A percentile compares a stretch with the other conserved stretches of the same genome.
phyloP scores from a whole-genome alignment of 1,140 invertebrate genomes.

The Ylistrum balloti region DNA sequence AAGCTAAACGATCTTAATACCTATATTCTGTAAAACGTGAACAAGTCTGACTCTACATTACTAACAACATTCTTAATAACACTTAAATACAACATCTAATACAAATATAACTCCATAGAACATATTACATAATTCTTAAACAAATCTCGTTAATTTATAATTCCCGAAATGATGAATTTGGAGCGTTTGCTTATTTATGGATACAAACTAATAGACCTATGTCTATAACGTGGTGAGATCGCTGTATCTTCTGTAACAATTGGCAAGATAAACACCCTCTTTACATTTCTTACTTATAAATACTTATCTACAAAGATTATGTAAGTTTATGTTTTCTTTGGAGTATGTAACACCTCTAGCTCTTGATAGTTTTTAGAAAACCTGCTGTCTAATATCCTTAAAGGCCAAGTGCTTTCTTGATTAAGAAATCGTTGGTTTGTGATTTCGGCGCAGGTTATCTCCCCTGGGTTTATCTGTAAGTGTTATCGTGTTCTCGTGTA shows the following conservation, averaged over 20 bases:
- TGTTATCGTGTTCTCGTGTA: constrained; percentile 50
- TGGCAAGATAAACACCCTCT: constrained; percentile 21
- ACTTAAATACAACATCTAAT: background rate
- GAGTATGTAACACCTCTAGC: background rate
- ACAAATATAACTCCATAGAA: background rate
- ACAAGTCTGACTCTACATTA: background rate
- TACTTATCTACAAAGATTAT: background rate
- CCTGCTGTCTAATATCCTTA: background rate
- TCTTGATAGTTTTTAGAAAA: background rate
- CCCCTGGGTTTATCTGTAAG: constrained; percentile 41
- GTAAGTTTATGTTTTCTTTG: background rate
- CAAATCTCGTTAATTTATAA: background rate
- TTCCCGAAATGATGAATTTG: background rate
- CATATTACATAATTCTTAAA: background rate
- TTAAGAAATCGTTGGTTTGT: too few species aligned
- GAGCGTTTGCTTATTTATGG: background rate
- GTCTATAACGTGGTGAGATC: background rate
- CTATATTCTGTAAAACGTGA: background rate
- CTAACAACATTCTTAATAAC: background rate
- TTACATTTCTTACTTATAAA: background rate
- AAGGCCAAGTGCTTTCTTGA: too few species aligned
- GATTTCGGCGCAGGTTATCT: background rate
- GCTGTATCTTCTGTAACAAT: background rate
- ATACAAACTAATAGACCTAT: background rate
- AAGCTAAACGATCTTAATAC: background rate